These are phyloP conservation scores for Drepana falcataria DNA, from an alignment of 2,888 invertebrate genomes.

Conservation along the genomic window DNA sequence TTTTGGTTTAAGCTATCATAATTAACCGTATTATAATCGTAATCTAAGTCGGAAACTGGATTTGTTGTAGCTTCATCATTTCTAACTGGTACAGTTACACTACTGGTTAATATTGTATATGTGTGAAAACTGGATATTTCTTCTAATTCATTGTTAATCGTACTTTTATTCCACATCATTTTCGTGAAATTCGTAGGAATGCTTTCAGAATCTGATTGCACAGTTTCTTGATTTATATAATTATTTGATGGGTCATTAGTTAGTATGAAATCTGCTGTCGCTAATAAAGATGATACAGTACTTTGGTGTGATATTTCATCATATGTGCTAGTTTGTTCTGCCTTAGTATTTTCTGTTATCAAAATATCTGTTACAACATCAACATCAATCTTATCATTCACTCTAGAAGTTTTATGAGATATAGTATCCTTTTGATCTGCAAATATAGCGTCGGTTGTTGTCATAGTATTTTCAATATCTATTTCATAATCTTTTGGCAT, in stretches of 20 bases:
- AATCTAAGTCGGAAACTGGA: no score
- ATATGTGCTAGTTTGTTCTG: neutral
- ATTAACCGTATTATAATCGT: no score
- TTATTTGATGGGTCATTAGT: neutral
- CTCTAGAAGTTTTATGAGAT: neutral
- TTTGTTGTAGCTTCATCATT: no score
- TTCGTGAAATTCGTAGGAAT: neutral
- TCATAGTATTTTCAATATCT: neutral
- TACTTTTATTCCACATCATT: no score
- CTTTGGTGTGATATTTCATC: neutral
- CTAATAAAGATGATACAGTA: neutral
- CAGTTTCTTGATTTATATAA: neutral
- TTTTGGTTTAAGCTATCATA: no score
- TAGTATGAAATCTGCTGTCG: neutral
- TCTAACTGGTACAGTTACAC: no score
- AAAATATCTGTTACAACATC: neutral
- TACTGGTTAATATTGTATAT: no score
- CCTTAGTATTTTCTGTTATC: neutral
- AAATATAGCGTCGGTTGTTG: neutral
- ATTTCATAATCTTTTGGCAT: neutral
- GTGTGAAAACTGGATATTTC: no score
- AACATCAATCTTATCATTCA: no score
- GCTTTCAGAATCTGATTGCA: neutral
- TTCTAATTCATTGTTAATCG: no score
- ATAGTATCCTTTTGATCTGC: neutral